These are phyloP conservation scores for Neopelma chrysocephalum DNA, from an alignment of 2,797 vertebrate species.

Conservation along the genomic window DNA sequence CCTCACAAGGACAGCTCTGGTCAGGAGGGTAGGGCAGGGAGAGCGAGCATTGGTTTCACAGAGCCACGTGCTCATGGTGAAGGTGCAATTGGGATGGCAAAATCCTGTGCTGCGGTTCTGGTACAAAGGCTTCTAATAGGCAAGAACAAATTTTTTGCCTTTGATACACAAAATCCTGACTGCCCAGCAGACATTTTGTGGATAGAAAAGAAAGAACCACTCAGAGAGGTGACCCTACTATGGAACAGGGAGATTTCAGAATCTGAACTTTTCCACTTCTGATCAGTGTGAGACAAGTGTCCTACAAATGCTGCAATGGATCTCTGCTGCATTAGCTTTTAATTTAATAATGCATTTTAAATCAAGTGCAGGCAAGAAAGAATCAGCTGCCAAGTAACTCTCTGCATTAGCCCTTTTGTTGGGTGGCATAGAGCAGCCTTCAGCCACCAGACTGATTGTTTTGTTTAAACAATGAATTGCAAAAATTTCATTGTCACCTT, in stretches of 20 bases:
- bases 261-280: neutral
- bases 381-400: neutral
- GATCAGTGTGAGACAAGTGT: neutral
- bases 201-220: neutral
- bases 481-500: neutral
- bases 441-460: neutral
- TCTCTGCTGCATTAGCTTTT: neutral
- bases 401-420: neutral
- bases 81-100: neutral
- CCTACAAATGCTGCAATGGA: neutral
- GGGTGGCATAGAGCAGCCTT: neutral
- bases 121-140: neutral
- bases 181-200: accelerated
- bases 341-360: constrained; percentile 24
- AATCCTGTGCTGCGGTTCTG: neutral
- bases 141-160: neutral
- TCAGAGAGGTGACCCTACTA: neutral
- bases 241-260: neutral
- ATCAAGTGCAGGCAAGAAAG: neutral
- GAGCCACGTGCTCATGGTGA: neutral
- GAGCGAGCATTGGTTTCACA: neutral
- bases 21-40: neutral
- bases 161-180: neutral
- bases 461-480: neutral
- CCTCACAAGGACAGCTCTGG: neutral